phyloP scores from a whole-genome alignment of 2,797 vertebrate species.

The Enteromius argenteus region DNA sequence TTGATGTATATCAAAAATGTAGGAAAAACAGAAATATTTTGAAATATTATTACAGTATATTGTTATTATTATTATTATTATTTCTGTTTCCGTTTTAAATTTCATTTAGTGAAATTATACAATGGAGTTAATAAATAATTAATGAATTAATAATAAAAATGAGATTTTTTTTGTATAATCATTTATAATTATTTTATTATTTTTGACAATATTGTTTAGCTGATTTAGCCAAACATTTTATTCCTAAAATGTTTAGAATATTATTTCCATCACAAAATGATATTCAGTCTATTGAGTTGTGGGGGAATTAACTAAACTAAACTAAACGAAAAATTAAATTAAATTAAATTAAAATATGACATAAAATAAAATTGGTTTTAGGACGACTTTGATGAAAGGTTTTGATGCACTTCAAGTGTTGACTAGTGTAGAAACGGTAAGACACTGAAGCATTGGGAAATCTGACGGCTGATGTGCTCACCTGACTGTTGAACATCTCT shows the following conservation, averaged over 20 bases:
- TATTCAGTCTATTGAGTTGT: background rate
- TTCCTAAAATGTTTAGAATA: background rate
- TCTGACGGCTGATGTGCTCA: background rate
- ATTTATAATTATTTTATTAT: too few species aligned
- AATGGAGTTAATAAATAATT: background rate
- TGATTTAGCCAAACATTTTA: background rate
- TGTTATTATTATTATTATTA: background rate
- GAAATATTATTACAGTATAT: background rate
- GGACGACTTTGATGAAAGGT: too few species aligned
- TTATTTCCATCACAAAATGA: background rate
- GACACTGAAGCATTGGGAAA: too few species aligned
- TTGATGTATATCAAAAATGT: background rate
- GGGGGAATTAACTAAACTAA: background rate
- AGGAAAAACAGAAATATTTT: background rate
- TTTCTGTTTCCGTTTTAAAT: background rate
- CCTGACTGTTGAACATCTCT: background rate
- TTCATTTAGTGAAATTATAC: background rate
- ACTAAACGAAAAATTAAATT: background rate
- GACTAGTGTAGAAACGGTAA: too few species aligned
- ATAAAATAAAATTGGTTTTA: too few species aligned
- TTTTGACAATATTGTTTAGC: background rate
- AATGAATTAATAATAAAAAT: too few species aligned
- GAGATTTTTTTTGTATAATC: too few species aligned
- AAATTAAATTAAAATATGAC: background rate
- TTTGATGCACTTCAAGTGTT: too few species aligned